Percentiles rank a stretch among this genome's conserved stretches.
Evolutionary conservation across 2,113 vertebrate genomes (phyloP).

Genomic region (Anseranas semipalmata): DNA sequence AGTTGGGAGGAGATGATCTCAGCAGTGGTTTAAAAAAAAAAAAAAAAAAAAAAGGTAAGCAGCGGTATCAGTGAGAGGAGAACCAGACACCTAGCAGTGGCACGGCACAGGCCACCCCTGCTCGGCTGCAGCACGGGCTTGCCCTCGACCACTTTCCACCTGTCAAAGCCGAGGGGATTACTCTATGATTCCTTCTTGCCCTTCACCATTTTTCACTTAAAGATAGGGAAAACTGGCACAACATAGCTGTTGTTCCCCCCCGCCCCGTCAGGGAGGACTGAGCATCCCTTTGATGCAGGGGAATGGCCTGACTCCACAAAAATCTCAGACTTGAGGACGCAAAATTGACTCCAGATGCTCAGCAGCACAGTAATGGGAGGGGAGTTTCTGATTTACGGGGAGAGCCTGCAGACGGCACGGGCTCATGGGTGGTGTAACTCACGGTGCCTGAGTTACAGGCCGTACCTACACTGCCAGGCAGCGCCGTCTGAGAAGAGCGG

Average conservation of each 20-base stretch:
- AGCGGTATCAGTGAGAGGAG: neutral
- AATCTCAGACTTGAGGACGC: neutral
- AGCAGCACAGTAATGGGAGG: neutral
- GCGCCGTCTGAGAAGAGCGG: neutral
- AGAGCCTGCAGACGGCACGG: fast-evolving
- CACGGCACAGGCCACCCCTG: neutral
- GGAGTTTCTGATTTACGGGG: neutral
- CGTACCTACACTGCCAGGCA: fast-evolving
- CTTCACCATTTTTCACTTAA: neutral
- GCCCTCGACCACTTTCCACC: neutral
- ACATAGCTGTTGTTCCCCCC: fast-evolving
- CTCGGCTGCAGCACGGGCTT: neutral
- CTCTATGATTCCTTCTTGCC: neutral
- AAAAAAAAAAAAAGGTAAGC: no score
- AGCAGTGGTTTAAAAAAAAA: no score
- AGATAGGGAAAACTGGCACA: neutral
- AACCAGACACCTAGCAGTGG: neutral
- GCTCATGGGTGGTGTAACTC: fast-evolving
- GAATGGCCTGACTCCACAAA: neutral
- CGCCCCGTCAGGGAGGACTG: neutral
- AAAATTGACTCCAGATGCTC: neutral
- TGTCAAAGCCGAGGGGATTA: neutral
- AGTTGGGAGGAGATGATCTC: no score
- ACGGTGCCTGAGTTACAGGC: neutral
- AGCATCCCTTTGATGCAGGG: neutral